Evolutionary conservation across 2,113 vertebrate genomes (phyloP), one percentile per base, ranked within the genome.

Genomic region (Phyllostomus hastatus): DNA sequence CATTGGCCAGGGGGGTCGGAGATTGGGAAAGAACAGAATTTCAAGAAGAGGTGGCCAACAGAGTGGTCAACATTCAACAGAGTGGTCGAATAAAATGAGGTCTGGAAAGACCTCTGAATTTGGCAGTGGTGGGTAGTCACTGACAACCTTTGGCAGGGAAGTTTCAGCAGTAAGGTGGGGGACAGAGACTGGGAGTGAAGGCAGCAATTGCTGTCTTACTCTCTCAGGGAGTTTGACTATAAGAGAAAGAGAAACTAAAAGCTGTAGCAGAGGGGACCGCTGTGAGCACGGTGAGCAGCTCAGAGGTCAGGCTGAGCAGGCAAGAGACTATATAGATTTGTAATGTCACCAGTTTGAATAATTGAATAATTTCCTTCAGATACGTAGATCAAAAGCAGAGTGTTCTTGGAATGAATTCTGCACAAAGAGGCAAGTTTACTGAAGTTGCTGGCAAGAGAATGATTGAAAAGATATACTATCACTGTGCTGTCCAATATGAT

Each of bases 201-300:
- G 54, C 11, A 66, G 31, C 24, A 48, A 35, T 67, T 92, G 48
- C 76, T 76, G 24, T 67, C 72, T 96, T 67, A 88, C 38, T 67
- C 80, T 52, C 75, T 92, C 79, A 50, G 31, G 38, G 59, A 85
- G 12, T 82, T 41, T 78, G 33, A 90, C 76, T 75, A 5, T 66
- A 79, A 83, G 24, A 50, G 90, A 90, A 94, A 96, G 48, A 86
- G 84, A 94, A 96, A 93, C 64, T 86, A 86, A 86, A 95, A 93
- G 91, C 15, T 75, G 54, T 64, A 73, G 31, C 50, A 72, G 11
- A 69, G 12, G 38, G 16, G 28, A 73, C 50, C 43, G 35, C 20
- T 69, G 46, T 48, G 64, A 93, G 57, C 24, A 69, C 5, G 2
- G 64, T 1, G 7, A 54, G 19, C 16, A 83, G 31, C 43, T 48